Conservation (phyloP, 2,113 vertebrate species). For the Scomber colias region DNA sequence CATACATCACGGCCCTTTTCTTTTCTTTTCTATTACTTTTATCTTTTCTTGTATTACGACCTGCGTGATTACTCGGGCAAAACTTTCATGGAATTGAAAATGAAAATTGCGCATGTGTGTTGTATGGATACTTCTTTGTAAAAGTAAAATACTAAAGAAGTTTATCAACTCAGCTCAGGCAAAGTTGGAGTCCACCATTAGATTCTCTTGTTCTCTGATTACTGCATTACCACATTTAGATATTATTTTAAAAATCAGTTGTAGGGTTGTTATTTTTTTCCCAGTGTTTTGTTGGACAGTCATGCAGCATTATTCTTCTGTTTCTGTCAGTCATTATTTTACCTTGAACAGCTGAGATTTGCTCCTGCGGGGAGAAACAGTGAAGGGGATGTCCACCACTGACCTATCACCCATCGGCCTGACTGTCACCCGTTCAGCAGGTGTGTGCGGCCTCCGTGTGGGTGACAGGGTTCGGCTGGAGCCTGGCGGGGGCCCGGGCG, state of each 20-base stretch:
- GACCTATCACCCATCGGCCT: conserved; percentile 86
- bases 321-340: conserved; percentile 19
- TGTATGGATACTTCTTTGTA: too few relatives aligned
- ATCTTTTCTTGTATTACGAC: neutral
- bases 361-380: conserved; percentile 87
- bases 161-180: neutral
- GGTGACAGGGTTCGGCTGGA: conserved; percentile 80
- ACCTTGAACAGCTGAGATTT: conserved; percentile 89
- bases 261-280: too few relatives aligned
- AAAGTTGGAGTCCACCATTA: neutral
- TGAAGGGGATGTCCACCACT: conserved; percentile 84
- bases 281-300: too few relatives aligned
- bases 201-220: too few relatives aligned
- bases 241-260: too few relatives aligned
- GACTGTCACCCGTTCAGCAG: conserved; percentile 91
- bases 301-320: neutral
- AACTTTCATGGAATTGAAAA: neutral
- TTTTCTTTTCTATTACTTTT: neutral
- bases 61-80: neutral
- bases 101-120: neutral
- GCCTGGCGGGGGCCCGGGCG: conserved; percentile 84
- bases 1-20: too few relatives aligned
- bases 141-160: neutral
- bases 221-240: too few relatives aligned
- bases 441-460: conserved; percentile 89